Base-by-base conservation (phyloP, 2,797 vertebrate species). In the Phrynocephalus guinanensis region DNA sequence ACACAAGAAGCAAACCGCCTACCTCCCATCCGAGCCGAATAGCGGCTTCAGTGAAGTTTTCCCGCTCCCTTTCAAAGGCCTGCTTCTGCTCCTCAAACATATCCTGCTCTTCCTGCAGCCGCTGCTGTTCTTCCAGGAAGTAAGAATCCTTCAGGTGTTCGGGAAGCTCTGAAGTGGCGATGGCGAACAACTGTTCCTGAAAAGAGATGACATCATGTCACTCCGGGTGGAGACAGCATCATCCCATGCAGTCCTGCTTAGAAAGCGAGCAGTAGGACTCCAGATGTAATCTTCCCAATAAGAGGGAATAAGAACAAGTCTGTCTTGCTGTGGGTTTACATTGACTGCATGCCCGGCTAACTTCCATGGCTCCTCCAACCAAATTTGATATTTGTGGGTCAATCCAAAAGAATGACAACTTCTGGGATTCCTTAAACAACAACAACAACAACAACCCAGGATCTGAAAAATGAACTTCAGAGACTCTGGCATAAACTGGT, bases 41-140 rank as follows among this genome's bases (percentile, higher is more conserved):
- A 56, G 97, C 97, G 0, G 97, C 97, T 0, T 98, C 97, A 0
- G 97, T 97, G 91, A 98, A 98, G 66, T 95, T 95, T 81, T 95
- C 88, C 56, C 97, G 94, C 93, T 98, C 97, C 38, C 48, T 93
- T 88, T 97, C 96, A 90, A 98, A 97, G 24, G 94, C 96, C 87
- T 86, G 88, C 93, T 88, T 97, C 93, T 97, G 97, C 28, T 94
- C 92, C 52, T 95, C 79, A 1, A 98, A 92, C 90, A 96, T 93
- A 1, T 77, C 92, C 91, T 93, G 92, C 48, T 92, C 92, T 82
- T 91, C 72, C 91, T 96, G 96, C 18, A 98, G 95, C 85, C 92
- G 95, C 79, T 97, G 96, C 96, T 97, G 95, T 92, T 98, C 97
- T 81, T 98, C 97, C 90, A 98, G 80, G 88, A 97, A 96, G 88